Conservation (phyloP, 2,888 invertebrate species). For the Imbricaverruca yamaguchii region DNA sequence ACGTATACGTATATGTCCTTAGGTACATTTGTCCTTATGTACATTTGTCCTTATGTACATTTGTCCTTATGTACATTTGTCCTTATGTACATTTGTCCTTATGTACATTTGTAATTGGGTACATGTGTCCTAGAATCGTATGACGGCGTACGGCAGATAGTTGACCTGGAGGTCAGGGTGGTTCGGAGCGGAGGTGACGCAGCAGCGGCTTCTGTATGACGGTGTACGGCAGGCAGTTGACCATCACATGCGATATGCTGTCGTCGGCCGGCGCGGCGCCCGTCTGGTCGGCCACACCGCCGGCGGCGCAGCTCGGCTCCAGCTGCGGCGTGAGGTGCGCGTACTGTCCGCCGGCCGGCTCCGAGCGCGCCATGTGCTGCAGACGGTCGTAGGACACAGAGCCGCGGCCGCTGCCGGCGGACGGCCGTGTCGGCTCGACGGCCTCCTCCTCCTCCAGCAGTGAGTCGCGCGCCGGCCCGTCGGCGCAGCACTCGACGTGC, state of each 20-base stretch:
- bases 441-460: background rate
- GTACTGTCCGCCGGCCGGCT: background rate
- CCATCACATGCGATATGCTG: background rate
- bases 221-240: background rate
- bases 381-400: background rate
- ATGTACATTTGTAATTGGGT: no score
- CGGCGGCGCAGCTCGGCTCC: background rate
- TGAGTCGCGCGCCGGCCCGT: background rate
- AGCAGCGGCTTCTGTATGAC: background rate
- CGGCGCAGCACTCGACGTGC: background rate
- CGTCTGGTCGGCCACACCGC: background rate
- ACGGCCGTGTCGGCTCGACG: background rate
- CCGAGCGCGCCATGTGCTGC: background rate
- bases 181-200: no score
- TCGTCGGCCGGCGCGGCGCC: background rate
- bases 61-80: no score
- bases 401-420: background rate
- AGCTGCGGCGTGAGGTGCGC: background rate
- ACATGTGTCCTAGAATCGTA: no score
- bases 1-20: no score
- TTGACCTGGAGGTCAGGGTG: no score
- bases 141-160: no score
- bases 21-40: no score
- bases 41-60: no score
- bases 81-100: no score